These are phyloP conservation scores for Phalera bucephala DNA, from an alignment of 2,888 invertebrate genomes.

Conservation along the genomic window DNA sequence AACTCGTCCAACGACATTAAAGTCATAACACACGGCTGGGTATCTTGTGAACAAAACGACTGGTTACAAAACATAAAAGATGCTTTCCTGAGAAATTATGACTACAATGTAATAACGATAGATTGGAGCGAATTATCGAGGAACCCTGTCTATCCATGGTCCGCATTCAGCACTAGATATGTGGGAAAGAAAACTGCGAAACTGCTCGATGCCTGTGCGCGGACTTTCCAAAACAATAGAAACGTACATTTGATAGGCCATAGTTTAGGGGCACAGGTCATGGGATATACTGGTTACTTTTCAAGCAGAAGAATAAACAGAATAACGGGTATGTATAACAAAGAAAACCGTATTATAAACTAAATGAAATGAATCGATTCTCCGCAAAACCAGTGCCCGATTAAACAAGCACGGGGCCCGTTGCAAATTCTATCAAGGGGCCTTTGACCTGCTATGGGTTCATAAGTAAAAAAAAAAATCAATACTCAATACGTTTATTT, in stretches of 20 bases:
- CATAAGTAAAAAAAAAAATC: too few species aligned
- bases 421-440: too few species aligned
- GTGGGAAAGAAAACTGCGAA: constrained; percentile 63
- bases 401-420: too few species aligned
- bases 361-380: too few species aligned
- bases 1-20: constrained; percentile 67
- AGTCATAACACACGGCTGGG: constrained; percentile 82
- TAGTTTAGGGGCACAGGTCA: constrained; percentile 84
- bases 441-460: too few species aligned
- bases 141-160: constrained; percentile 64
- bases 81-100: constrained; percentile 56
- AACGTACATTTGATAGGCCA: constrained; percentile 75
- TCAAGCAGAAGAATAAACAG: constrained; percentile 65
- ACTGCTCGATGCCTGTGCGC: constrained; percentile 44
- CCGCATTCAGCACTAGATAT: constrained; percentile 68
- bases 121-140: constrained; percentile 71
- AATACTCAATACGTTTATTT: too few species aligned
- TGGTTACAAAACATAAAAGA: constrained; percentile 71
- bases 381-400: too few species aligned
- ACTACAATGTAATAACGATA: constrained; percentile 76
- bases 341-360: too few species aligned
- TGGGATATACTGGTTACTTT: constrained; percentile 83
- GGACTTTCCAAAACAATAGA: constrained; percentile 34
- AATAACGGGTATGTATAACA: constrained; percentile 85
- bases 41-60: constrained; percentile 55